These are phyloP conservation scores for Eristalis intricaria DNA, from an alignment of 2,888 invertebrate species.

Conservation along the genomic window DNA sequence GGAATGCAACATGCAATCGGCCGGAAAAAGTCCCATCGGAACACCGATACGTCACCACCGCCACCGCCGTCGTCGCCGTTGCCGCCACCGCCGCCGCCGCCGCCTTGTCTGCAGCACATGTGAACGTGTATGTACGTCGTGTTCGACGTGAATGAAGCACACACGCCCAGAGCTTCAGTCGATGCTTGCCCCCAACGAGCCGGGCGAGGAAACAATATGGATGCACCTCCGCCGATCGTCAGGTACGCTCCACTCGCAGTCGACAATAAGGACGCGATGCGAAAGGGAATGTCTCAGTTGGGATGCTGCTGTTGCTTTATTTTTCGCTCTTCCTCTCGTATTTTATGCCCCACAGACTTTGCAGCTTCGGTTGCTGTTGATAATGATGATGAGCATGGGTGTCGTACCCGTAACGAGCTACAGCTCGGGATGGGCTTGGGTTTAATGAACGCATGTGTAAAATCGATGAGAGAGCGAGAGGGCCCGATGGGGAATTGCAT, in stretches of 20 bases:
- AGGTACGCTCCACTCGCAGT: constrained; percentile 14
- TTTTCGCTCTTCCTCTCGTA: not conserved
- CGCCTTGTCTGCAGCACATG: constrained; percentile 50
- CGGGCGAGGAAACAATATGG: constrained; percentile 1
- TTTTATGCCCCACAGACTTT: not conserved
- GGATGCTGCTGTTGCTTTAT: not conserved
- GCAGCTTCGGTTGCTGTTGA: constrained; percentile 11
- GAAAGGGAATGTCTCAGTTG: not conserved
- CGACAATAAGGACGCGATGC: constrained; percentile 46
- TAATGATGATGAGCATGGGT: constrained; percentile 31
- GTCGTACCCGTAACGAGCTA: not conserved
- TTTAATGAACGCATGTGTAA: constrained; percentile 20
- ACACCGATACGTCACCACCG: constrained; percentile 45
- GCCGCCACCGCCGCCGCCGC: constrained; percentile 18
- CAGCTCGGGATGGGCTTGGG: not conserved
- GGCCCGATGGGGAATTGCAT: not conserved
- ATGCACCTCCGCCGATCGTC: constrained; percentile 11
- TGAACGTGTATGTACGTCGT: constrained; percentile 34
- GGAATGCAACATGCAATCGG: constrained; percentile 71
- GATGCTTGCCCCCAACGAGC: not conserved
- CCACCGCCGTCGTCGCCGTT: constrained; percentile 12
- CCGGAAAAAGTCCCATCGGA: constrained; percentile 68
- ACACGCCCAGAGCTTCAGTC: not conserved
- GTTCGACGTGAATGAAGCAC: not conserved
- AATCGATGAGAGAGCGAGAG: not conserved